Conservation (phyloP, 2,888 invertebrate species). For the Cephus sareptanus region DNA sequence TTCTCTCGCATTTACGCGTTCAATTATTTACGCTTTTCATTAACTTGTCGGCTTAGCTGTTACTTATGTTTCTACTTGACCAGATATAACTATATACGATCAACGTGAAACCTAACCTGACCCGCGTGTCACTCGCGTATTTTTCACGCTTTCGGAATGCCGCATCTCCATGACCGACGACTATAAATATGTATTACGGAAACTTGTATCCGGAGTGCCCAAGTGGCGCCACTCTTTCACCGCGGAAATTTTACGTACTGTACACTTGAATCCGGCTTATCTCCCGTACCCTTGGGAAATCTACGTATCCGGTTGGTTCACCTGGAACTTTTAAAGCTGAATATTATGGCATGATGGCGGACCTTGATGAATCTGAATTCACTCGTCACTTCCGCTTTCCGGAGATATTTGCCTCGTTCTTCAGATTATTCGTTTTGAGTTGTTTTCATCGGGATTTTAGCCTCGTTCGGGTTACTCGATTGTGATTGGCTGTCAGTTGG, state of each 20-base stretch:
- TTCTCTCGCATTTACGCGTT: not conserved
- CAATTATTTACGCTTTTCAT: not conserved
- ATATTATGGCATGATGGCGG: not conserved
- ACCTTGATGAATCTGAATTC: not conserved
- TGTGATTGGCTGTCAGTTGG: not conserved
- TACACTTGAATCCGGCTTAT: conserved; percentile 17
- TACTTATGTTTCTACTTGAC: not conserved
- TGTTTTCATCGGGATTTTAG: not conserved
- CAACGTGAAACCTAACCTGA: not conserved
- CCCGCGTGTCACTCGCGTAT: not conserved
- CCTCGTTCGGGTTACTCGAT: not conserved
- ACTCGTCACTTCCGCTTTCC: not conserved
- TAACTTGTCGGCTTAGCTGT: not conserved
- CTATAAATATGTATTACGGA: not conserved
- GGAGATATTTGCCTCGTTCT: not conserved
- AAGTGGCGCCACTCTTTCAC: not conserved
- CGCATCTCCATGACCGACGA: not conserved
- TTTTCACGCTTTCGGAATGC: not conserved
- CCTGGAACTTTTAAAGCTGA: conserved; percentile 17
- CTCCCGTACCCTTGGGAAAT: conserved; percentile 30
- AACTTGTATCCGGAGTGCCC: not conserved
- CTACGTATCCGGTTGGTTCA: conserved; percentile 25
- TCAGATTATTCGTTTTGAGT: not conserved
- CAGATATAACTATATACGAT: not conserved
- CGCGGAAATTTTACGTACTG: not conserved